Evolutionary conservation across 2,113 vertebrate species (phyloP).

Genomic region (Peromyscus maniculatus): DNA sequence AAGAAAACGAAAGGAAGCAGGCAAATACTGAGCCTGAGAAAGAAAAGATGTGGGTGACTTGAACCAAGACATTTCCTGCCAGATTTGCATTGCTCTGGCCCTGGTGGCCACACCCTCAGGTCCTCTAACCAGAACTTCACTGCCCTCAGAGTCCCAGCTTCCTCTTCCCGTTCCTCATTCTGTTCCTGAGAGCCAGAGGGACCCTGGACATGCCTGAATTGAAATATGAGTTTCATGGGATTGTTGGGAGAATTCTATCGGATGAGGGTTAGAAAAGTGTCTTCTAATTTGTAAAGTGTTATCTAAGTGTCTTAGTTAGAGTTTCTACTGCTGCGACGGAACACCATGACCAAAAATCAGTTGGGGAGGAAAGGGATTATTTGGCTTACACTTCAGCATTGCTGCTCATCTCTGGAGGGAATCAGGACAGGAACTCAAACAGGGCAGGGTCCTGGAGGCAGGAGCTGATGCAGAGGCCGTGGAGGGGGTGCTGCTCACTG

Average conservation of each 20-base stretch:
- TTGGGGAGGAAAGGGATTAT: background rate
- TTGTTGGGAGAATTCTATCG: background rate
- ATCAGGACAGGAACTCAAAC: background rate
- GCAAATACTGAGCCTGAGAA: slow-evolving; percentile 18
- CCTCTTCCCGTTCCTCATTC: background rate
- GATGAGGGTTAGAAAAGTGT: background rate
- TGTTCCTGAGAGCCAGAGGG: background rate
- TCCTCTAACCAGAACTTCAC: background rate
- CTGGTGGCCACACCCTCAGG: background rate
- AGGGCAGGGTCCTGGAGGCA: background rate
- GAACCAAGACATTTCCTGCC: slow-evolving; percentile 33
- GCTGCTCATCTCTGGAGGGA: background rate
- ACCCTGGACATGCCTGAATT: background rate
- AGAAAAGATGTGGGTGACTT: slow-evolving; percentile 15
- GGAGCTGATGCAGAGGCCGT: background rate
- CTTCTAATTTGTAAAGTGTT: background rate
- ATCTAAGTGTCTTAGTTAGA: background rate
- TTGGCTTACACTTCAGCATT: background rate
- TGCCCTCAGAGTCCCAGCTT: background rate
- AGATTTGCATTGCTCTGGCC: background rate
- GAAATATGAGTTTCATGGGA: background rate
- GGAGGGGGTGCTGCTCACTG: background rate
- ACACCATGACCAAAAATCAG: background rate
- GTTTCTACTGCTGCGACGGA: background rate
- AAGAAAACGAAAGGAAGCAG: slow-evolving; percentile 49